Base-by-base conservation (phyloP, 2,113 vertebrate species). In the Platysternon megacephalum region DNA sequence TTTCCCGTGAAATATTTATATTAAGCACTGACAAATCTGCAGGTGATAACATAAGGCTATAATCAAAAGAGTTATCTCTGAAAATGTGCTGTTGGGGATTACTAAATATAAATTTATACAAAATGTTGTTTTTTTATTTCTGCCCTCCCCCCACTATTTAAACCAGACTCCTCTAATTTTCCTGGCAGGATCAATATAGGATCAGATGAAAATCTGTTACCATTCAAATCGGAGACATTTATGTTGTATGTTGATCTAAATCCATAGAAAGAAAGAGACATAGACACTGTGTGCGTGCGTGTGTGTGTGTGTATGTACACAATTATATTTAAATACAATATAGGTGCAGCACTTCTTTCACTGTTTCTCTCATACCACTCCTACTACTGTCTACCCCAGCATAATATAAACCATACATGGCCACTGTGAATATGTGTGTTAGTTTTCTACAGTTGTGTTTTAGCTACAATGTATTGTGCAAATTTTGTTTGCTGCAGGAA, bases 111-210 rank as follows among this genome's bases (percentile, higher is more conserved):
- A 83, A 88, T 94, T 78, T 92, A 10, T 90, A 88, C 92, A 96
- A 95, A 93, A 96, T 82, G 94, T 93, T 93, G 93, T 93, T 94
- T 91, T 68, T 95, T 92, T 90, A 90, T 89, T 90, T 95, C 95
- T 95, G 93, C 94, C 93, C 88, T 94, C 91, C 82, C 88, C 95
- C 96, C 92, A 91, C 92, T 96, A 89, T 98, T 98, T 98, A 96
- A 97, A 87, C 91, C 74, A 1, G 94, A 61, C 83, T 96, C 89
- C 95, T 96, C 79, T 16, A 95, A 91, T 90, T 93, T 95, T 96
- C 89, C 2, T 74, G 93, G 93, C 98, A 97, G 95, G 92, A 98
- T 97, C 94, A 94, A 8, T 72, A 88, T 93, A 90, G 82, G 86
- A 93, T 90, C 46, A 22, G 61, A 49, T 78, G 91, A 90, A 91